Evolutionary conservation across 2,797 vertebrate genomes (phyloP).

Genomic region (Malacoraja senta): DNA sequence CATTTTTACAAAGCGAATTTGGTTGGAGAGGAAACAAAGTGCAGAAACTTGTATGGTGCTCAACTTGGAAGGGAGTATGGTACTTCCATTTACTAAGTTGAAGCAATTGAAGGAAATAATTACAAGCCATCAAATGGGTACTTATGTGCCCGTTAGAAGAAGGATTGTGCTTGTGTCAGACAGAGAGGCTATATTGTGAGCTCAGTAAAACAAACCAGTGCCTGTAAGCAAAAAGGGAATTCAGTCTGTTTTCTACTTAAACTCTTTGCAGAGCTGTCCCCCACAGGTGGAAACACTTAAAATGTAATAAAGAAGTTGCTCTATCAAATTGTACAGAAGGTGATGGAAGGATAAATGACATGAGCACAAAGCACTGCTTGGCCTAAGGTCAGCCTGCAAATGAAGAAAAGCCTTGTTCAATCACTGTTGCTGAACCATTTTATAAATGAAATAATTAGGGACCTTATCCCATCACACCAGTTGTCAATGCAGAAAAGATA

Average conservation of each 20-base stretch:
- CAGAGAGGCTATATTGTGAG: not conserved
- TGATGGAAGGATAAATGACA: not conserved
- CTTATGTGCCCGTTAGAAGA: not conserved
- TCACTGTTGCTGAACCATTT: not conserved
- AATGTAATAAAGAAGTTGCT: not conserved
- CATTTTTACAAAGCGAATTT: not conserved
- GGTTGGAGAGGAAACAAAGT: not conserved
- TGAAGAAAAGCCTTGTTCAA: not conserved
- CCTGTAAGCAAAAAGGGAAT: not conserved
- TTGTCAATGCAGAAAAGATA: not conserved
- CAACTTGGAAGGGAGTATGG: not conserved
- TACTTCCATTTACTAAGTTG: not conserved
- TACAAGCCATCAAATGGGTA: not conserved
- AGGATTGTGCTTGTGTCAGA: not conserved
- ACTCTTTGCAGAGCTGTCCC: not conserved
- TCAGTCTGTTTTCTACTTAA: not conserved
- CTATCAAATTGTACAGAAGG: not conserved
- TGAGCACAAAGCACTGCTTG: too few relatives aligned
- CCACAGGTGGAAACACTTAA: slow-evolving; percentile 6
- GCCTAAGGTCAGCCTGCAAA: not conserved
- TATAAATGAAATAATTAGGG: not conserved
- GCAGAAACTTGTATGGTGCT: not conserved
- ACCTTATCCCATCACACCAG: not conserved
- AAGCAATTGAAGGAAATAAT: not conserved
- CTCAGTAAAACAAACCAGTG: not conserved